Evolutionary conservation across 2,797 vertebrate genomes (phyloP).

Genomic region (Chloroceryle amazona): DNA sequence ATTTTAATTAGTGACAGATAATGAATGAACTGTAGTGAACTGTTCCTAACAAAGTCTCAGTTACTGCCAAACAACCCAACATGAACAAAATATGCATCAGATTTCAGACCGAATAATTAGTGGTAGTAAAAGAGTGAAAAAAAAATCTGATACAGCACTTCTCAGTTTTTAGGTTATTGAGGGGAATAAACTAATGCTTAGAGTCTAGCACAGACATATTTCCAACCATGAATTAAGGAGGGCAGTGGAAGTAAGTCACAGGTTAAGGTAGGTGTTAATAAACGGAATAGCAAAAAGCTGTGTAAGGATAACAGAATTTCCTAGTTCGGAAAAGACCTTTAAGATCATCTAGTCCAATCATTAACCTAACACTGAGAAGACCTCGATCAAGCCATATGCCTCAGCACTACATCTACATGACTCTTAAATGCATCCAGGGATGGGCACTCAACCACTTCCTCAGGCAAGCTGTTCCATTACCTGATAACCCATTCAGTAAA

Average conservation of each 20-base stretch:
- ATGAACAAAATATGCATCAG: background rate
- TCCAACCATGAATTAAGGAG: background rate
- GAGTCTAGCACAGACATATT: background rate
- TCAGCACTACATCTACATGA: no score
- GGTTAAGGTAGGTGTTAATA: background rate
- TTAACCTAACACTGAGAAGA: no score
- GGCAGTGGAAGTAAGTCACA: background rate
- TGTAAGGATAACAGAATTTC: background rate
- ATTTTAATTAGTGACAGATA: slow-evolving; percentile 78
- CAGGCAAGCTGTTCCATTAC: no score
- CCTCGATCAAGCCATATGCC: no score
- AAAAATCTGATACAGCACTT: background rate
- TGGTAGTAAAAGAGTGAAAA: background rate
- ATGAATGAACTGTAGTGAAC: slow-evolving; percentile 57
- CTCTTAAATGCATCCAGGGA: no score
- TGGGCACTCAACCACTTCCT: no score
- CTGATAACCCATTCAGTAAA: no score
- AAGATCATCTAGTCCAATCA: no score
- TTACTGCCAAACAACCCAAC: slow-evolving; percentile 31
- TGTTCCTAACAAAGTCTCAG: background rate
- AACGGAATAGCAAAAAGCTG: background rate
- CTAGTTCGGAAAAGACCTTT: no score
- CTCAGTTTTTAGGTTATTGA: background rate
- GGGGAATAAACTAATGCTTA: background rate
- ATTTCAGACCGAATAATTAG: slow-evolving; percentile 33